Base-by-base conservation (phyloP, 2,888 invertebrate species). In the Homarus gammarus region DNA sequence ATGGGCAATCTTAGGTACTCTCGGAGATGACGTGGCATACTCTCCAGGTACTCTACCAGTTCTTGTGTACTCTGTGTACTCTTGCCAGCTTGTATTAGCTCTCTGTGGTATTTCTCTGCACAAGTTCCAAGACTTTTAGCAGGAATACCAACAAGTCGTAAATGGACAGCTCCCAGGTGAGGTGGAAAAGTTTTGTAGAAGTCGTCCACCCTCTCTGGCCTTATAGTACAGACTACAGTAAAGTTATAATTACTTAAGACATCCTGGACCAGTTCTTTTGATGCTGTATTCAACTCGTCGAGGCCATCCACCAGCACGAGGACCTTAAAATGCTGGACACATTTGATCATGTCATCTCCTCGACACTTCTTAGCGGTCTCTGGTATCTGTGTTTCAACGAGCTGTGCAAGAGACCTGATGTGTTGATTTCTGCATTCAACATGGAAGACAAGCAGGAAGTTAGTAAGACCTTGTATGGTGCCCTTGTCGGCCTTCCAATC, bases 1-100 rank as follows among this genome's bases (percentile, higher is more conserved):
- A 86, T 78, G 18, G 85, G 85, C 1, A 86, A 36, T n/a, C 85
- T 64, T 10, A 61, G 73, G 49, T 86, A 78, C 31, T 86, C 85
- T 49, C 85, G 75, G 3, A 86, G 33, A 18, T 56, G 64, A 31
- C 15, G 22, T 1, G 22, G 22, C 5, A n/a, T 49, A 10, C 31
- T 77, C 38, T 31, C 44, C 78, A 86, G 33, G 18, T 85, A 85
- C 8, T 44, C 33, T 33, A 78, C 22, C 1, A 86, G 85, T 44
- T 51, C 78, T 27, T 8, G 2, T 10, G 85, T 86, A 8, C 78
- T 49, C n/a, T 36, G 78, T 18, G 27, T 27, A 33, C 85, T 78
- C 27, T 77, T 38, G 10, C 78, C 70, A 15, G 18, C 15, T 49
- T 38, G 64, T 51, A 36, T 38, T 49, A 86, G n/a, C 36, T 77